Percentiles rank a stretch among this genome's conserved stretches.
Evolutionary conservation across 92 coral and sea anemone genomes (phyloP).

Genomic region (Umimayanthus chanpuru): DNA sequence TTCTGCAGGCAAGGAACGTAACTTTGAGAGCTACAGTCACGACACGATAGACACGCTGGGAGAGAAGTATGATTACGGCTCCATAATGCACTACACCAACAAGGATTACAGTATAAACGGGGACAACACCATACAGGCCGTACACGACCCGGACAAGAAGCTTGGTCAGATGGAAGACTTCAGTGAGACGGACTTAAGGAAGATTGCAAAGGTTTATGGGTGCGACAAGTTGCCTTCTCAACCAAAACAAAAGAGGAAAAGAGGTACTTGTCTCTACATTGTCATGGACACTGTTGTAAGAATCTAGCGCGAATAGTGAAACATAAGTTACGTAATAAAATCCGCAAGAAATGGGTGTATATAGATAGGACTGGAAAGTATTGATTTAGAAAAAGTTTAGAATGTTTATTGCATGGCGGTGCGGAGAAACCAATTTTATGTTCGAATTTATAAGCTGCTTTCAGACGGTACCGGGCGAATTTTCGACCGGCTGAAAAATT

Average conservation of each 20-base stretch:
- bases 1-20: constrained; percentile 64
- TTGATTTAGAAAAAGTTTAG: too few relatives aligned
- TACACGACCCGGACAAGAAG: constrained; percentile 55
- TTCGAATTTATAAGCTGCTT: too few relatives aligned
- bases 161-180: constrained; percentile 85
- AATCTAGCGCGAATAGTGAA: too few relatives aligned
- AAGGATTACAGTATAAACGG: constrained; percentile 88
- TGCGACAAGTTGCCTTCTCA: constrained; percentile 45
- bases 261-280: not conserved
- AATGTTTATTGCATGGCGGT: too few relatives aligned
- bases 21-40: constrained; percentile 80
- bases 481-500: too few relatives aligned
- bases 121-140: constrained; percentile 72
- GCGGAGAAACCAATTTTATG: too few relatives aligned
- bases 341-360: too few relatives aligned
- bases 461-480: too few relatives aligned
- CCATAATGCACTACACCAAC: constrained; percentile 88
- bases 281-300: too few relatives aligned
- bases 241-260: constrained; percentile 5
- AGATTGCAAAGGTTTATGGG: constrained; percentile 75
- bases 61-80: constrained; percentile 76
- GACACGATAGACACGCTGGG: constrained; percentile 71
- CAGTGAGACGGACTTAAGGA: constrained; percentile 73
- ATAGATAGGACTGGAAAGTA: too few relatives aligned
- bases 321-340: too few relatives aligned